These are phyloP conservation scores for Erebia aethiops DNA, from an alignment of 2,888 invertebrate species.

Conservation along the genomic window DNA sequence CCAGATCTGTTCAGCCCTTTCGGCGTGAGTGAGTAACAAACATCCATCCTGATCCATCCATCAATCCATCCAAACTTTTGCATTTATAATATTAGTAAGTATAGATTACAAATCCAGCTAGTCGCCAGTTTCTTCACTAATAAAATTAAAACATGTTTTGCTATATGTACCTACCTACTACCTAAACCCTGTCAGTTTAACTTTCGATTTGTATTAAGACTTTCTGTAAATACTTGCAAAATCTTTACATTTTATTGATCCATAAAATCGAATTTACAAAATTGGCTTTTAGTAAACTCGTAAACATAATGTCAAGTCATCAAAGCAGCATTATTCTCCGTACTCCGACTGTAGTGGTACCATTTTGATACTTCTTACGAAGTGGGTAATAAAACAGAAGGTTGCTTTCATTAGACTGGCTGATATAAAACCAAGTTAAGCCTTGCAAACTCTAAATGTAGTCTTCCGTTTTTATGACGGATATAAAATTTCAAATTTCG, in stretches of 20 bases:
- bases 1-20: too few relatives aligned
- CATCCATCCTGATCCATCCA: too few relatives aligned
- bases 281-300: conserved; percentile 21
- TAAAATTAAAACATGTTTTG: neutral
- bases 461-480: conserved; percentile 69
- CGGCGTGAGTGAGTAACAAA: too few relatives aligned
- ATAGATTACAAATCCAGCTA: neutral
- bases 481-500: conserved; percentile 76
- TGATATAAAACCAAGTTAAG: conserved; percentile 67
- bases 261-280: conserved; percentile 19
- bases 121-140: neutral
- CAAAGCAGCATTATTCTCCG: conserved; percentile 21
- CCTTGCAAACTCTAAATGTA: conserved; percentile 63
- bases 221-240: neutral
- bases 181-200: too few relatives aligned
- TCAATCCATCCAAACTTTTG: too few relatives aligned
- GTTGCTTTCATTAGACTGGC: conserved; percentile 70
- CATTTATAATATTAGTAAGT: too few relatives aligned
- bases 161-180: neutral
- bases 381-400: conserved; percentile 73
- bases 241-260: neutral
- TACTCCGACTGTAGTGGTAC: conserved; percentile 28
- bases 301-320: conserved; percentile 26
- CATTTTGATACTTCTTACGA: conserved; percentile 48
- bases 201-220: neutral